Percentiles rank a stretch among this genome's conserved stretches.
Evolutionary conservation across 2,888 invertebrate genomes (phyloP).

Genomic region (Pristionchus arcanus): DNA sequence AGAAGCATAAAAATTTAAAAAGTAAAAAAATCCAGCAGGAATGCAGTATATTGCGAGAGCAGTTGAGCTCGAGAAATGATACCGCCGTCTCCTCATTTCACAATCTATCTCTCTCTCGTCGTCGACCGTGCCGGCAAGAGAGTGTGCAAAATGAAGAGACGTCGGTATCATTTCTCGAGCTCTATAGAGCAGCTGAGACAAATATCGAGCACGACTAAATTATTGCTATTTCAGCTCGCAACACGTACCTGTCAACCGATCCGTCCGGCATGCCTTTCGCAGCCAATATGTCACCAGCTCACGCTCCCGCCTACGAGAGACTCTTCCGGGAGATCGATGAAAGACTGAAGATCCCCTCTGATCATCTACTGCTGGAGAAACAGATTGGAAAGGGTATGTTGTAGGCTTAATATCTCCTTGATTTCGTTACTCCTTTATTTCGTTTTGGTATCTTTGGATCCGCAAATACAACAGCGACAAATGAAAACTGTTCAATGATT

Average conservation of each 20-base stretch:
- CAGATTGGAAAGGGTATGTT: slow-evolving; percentile 47
- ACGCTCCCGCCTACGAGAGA: slow-evolving; percentile 34
- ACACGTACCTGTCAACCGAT: slow-evolving; percentile 55
- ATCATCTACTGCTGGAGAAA: slow-evolving; percentile 45
- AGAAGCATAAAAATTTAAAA: too few relatives aligned
- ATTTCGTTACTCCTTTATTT: not conserved
- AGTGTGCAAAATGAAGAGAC: too few relatives aligned
- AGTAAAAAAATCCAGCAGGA: too few relatives aligned
- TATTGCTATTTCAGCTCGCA: slow-evolving; percentile 55
- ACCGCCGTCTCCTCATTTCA: too few relatives aligned
- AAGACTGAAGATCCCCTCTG: slow-evolving; percentile 52
- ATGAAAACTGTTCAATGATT: not conserved
- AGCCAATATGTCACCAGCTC: not conserved
- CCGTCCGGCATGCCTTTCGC: slow-evolving; percentile 57
- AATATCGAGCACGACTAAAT: not conserved
- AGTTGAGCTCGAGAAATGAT: too few relatives aligned
- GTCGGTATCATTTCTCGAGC: too few relatives aligned
- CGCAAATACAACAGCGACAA: not conserved
- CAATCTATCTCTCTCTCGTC: too few relatives aligned
- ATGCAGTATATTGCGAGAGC: too few relatives aligned
- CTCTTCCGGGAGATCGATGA: slow-evolving; percentile 49
- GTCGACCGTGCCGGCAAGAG: too few relatives aligned
- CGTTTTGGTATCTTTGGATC: too few relatives aligned
- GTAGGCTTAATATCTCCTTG: not conserved
- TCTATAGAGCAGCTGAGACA: too few relatives aligned